Evolutionary conservation across 2,797 vertebrate genomes (phyloP).

Genomic region (Aldrovandia affinis): DNA sequence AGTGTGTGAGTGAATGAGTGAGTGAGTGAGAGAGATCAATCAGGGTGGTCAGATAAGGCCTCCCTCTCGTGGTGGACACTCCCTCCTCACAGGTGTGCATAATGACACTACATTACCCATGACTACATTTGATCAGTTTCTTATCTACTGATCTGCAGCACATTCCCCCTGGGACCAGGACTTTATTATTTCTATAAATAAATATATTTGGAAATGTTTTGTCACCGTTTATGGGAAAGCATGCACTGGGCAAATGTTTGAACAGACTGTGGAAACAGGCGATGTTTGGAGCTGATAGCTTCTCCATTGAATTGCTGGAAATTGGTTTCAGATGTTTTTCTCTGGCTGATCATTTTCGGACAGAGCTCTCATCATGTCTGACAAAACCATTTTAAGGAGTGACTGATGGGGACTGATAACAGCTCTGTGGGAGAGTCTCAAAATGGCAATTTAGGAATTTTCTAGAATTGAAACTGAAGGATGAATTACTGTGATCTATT

Average conservation of each 20-base stretch:
- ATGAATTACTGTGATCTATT: slow-evolving; percentile 66
- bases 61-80: slow-evolving; percentile 36
- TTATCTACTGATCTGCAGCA: slow-evolving; percentile 34
- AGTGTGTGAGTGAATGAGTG: too few species aligned
- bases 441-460: slow-evolving; percentile 64
- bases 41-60: slow-evolving; percentile 64
- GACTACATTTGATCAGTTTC: slow-evolving; percentile 18
- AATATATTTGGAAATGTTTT: slow-evolving; percentile 74
- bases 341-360: slow-evolving; percentile 75
- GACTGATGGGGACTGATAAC: slow-evolving; percentile 73
- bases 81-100: not conserved
- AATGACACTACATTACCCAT: not conserved
- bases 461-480: slow-evolving; percentile 69
- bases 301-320: slow-evolving; percentile 80
- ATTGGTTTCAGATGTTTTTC: slow-evolving; percentile 81
- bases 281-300: slow-evolving; percentile 79
- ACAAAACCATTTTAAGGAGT: slow-evolving; percentile 78
- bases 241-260: slow-evolving; percentile 61
- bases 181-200: slow-evolving; percentile 61
- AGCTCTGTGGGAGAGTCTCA: slow-evolving; percentile 58
- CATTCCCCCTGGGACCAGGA: slow-evolving; percentile 45
- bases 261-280: slow-evolving; percentile 74
- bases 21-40: slow-evolving; percentile 41
- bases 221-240: slow-evolving; percentile 70
- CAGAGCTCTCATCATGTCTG: slow-evolving; percentile 71